Evolutionary conservation across 2,113 vertebrate genomes (phyloP).

Genomic region (Pteropus alecto): DNA sequence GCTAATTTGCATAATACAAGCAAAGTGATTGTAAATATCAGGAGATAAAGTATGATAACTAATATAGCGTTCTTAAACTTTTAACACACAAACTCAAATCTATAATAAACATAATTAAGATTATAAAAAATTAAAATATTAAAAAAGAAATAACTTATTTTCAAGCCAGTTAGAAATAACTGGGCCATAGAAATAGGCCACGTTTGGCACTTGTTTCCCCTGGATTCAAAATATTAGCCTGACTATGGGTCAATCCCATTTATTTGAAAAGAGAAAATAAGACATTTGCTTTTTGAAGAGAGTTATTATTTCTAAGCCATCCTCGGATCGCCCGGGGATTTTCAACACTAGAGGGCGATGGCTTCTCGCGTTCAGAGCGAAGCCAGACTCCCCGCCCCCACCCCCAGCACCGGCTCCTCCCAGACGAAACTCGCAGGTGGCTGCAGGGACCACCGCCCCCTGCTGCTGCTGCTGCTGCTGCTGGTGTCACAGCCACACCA

Average conservation of each 20-base stretch:
- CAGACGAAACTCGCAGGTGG: no score
- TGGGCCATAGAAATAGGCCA: background rate
- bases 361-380: conserved; percentile 71
- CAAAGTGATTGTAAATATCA: background rate
- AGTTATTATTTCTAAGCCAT: background rate
- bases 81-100: background rate
- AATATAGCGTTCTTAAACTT: background rate
- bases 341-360: conserved; percentile 84
- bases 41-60: background rate
- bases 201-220: background rate
- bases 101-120: background rate
- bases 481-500: no score
- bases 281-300: background rate
- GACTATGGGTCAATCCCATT: background rate
- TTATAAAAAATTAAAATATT: background rate
- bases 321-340: background rate
- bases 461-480: no score
- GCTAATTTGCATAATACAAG: background rate
- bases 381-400: background rate
- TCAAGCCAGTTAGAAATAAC: background rate
- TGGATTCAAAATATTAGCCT: background rate
- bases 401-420: background rate
- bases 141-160: background rate
- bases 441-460: no score
- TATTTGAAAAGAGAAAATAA: background rate